phyloP scores from a whole-genome alignment of 2,113 vertebrate species.

The Trematomus loennbergii region DNA sequence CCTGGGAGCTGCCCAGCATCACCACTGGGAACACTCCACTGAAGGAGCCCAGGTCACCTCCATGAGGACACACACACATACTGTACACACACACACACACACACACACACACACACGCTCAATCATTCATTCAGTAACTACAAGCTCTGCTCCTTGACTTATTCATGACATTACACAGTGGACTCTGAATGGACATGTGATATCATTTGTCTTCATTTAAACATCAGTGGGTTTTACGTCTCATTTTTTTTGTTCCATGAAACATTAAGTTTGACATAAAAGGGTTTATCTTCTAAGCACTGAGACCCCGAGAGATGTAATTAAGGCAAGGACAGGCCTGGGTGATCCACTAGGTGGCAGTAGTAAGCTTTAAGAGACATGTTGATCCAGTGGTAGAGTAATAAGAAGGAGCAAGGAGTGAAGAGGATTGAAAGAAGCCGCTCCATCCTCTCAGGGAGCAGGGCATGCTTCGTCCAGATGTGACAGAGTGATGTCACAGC shows the following conservation, averaged over 20 bases:
- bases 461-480: constrained; percentile 59
- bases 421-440: constrained; percentile 46
- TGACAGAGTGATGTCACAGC: constrained; percentile 52
- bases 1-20: constrained; percentile 23
- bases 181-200: constrained; percentile 54
- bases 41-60: constrained; percentile 20
- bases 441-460: constrained; percentile 61
- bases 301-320: constrained; percentile 72
- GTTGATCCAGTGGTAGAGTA: background rate
- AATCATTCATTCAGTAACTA: constrained; percentile 13
- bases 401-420: constrained; percentile 19
- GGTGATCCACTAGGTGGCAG: constrained; percentile 79
- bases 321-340: constrained; percentile 48
- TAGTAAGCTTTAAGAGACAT: constrained; percentile 50
- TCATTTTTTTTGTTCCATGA: constrained; percentile 67
- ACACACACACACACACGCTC: background rate
- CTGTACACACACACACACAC: no score
- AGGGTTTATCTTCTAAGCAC: constrained; percentile 52
- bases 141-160: constrained; percentile 22
- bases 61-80: background rate
- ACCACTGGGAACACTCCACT: background rate
- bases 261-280: constrained; percentile 77
- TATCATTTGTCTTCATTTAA: constrained; percentile 73
- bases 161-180: constrained; percentile 51
- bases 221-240: constrained; percentile 66